Conservation (phyloP, 2,888 invertebrate genomes). For the Sphaerophoria rueppellii region DNA sequence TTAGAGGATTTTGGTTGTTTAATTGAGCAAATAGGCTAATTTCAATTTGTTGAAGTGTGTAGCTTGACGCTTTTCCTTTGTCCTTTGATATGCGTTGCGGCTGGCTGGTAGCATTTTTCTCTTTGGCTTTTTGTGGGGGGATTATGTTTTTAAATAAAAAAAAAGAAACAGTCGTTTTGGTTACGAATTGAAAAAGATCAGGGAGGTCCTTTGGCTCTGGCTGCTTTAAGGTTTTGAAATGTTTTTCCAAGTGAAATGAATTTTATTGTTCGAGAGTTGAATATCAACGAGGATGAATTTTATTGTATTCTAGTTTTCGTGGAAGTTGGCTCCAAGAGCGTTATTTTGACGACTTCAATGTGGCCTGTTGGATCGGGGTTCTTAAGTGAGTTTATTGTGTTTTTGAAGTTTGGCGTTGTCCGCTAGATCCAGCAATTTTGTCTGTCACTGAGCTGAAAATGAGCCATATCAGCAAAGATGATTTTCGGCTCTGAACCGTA, state of each 20-base stretch:
- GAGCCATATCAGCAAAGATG: too few relatives aligned
- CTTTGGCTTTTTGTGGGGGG: constrained; percentile 15
- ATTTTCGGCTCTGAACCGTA: too few relatives aligned
- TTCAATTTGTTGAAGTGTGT: constrained; percentile 72
- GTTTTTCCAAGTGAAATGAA: constrained; percentile 33
- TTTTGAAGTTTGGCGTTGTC: too few relatives aligned
- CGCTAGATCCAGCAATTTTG: too few relatives aligned
- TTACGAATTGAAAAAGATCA: not conserved
- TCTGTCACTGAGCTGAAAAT: too few relatives aligned
- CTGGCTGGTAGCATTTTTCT: not conserved
- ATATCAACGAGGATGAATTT: not conserved
- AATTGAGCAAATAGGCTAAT: constrained; percentile 73
- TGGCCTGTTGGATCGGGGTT: too few relatives aligned
- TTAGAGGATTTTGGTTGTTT: constrained; percentile 66
- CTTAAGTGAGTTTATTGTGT: too few relatives aligned
- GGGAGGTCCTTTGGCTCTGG: constrained; percentile 7
- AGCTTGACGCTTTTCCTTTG: constrained; percentile 49
- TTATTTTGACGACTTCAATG: too few relatives aligned
- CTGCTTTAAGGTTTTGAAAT: not conserved
- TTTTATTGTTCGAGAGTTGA: constrained; percentile 10
- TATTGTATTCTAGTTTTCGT: too few relatives aligned
- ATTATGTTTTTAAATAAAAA: constrained; percentile 5
- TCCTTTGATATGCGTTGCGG: constrained; percentile 46
- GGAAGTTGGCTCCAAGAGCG: too few relatives aligned
- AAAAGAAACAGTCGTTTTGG: not conserved